These are phyloP conservation scores for Cotesia glomerata DNA, from an alignment of 1,140 invertebrate species.

Conservation along the genomic window DNA sequence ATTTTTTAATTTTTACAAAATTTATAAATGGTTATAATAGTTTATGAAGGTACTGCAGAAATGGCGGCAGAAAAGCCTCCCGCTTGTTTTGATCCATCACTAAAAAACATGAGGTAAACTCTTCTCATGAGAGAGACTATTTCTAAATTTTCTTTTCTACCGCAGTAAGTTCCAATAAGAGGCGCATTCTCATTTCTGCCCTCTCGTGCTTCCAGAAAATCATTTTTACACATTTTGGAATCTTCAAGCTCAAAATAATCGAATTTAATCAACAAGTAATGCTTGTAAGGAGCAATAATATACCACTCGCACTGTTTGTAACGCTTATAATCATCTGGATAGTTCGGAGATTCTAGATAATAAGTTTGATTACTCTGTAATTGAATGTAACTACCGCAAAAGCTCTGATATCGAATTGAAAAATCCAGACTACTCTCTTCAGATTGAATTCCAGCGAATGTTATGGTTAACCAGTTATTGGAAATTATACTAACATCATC, in stretches of 20 bases:
- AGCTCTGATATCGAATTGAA: no score
- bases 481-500: no score
- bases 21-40: no score
- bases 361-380: no score
- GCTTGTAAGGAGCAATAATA: conserved; percentile 66
- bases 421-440: no score
- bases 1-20: no score
- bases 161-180: conserved; percentile 92
- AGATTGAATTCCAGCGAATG: no score
- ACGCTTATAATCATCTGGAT: no score
- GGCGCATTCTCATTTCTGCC: conserved; percentile 78
- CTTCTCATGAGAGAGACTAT: conserved; percentile 87
- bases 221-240: conserved; percentile 97
- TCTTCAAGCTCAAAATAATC: conserved; percentile 93
- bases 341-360: no score
- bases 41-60: neutral
- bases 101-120: conserved; percentile 93
- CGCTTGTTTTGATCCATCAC: conserved; percentile 95
- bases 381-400: no score
- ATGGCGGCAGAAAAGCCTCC: conserved; percentile 94
- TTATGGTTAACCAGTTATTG: no score
- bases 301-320: no score
- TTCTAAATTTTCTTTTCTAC: conserved; percentile 91
- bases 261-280: conserved; percentile 80
- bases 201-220: conserved; percentile 90